Evolutionary conservation across 2,113 vertebrate genomes (phyloP), one percentile per base, ranked within the genome.

Genomic region (Beaufortia kweichowensis): DNA sequence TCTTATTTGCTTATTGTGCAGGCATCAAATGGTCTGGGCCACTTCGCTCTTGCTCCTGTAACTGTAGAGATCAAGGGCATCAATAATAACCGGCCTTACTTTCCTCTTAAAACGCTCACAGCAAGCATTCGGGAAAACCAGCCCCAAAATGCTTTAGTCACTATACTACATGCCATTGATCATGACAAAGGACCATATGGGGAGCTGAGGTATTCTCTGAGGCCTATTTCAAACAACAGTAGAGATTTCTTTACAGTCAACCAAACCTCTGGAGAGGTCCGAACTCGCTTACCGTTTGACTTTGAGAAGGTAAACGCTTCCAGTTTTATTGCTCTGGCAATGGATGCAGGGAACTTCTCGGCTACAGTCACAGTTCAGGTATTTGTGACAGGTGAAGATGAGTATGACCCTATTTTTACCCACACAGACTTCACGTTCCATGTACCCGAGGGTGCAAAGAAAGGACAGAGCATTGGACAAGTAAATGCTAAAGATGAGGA

Each of bases 401-500:
- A 99, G 48, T 99, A 98, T 0, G 94, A 97, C 24, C 97, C 97
- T 0, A 89, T 97, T 15, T 99, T 99, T 84, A 87, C 93, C 31
- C 91, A 93, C 24, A 89, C 92, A 1, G 85, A 91, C 50, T 95
- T 95, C 82, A 89, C 87, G 66, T 97, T 98, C 0, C 92, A 95
- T 78, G 93, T 99, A 23, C 95, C 96, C 0, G 95, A 97, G 84
- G 95, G 92, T 0, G 94, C 96, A 0, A 93, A 77, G 70, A 95
- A 93, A 82, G 97, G 97, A 29, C 94, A 97, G 78, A 95, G 87
- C 88, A 92, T 99, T 0, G 97, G 97, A 10, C 93, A 93, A 0
- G 92, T 99, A 41, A 85, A 92, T 85, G 97, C 97, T 17, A 94
- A 92, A 0, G 97, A 99, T 0, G 96, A 98, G 82, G 97, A 99